phyloP scores from a whole-genome alignment of 1,140 invertebrate species.

The Psilanteris sp. region DNA sequence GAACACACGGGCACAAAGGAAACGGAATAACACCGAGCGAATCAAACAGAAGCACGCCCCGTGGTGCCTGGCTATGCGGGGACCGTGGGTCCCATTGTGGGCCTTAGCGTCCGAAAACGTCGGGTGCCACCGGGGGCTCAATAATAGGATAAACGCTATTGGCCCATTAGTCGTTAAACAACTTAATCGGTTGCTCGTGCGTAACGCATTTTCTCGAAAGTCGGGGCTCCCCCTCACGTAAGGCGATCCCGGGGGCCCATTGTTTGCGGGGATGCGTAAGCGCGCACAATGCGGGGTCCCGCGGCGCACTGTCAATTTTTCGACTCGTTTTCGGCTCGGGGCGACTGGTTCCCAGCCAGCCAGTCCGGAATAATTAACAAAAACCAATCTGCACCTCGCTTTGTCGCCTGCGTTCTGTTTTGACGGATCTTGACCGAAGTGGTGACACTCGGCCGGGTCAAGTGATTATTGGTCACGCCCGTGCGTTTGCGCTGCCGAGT shows the following conservation, averaged over 20 bases:
- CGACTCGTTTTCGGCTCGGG: constrained; percentile 20
- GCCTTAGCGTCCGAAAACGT: constrained; percentile 28
- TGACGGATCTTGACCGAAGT: constrained; percentile 10
- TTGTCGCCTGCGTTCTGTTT: constrained; percentile 7
- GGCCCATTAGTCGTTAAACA: constrained; percentile 67
- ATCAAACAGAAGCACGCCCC: constrained; percentile 51
- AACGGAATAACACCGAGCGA: constrained; percentile 20
- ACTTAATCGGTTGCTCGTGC: constrained; percentile 61
- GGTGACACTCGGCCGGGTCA: constrained; percentile 9
- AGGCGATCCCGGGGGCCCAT: constrained; percentile 33
- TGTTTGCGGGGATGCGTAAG: constrained; percentile 41
- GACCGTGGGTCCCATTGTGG: constrained; percentile 30
- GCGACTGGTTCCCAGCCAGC: constrained; percentile 13
- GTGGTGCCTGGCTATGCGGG: constrained; percentile 18
- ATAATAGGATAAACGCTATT: constrained; percentile 65
- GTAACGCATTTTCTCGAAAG: constrained; percentile 51
- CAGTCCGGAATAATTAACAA: constrained; percentile 23
- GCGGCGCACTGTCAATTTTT: constrained; percentile 52
- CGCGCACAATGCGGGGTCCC: constrained; percentile 36
- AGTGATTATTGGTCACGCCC: constrained; percentile 8
- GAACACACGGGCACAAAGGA: constrained; percentile 41
- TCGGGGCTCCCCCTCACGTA: constrained; percentile 25
- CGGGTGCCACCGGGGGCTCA: constrained; percentile 55
- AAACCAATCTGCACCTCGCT: constrained; percentile 3
- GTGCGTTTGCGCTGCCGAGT: neutral